phyloP scores from a whole-genome alignment of 2,797 vertebrate species.

The Tympanoctomys barrerae region DNA sequence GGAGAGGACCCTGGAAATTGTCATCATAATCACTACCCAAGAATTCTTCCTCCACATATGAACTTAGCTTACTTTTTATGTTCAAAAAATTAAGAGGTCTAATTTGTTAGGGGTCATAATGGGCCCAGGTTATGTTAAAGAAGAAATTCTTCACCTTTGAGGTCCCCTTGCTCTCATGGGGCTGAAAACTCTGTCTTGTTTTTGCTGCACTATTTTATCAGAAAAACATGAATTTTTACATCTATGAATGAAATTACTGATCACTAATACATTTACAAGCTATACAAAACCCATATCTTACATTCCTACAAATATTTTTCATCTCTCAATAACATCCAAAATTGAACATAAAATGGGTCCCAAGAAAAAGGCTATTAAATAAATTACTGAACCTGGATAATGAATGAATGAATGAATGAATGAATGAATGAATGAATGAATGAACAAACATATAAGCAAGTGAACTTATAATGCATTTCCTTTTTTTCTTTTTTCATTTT shows the following conservation, averaged over 20 bases:
- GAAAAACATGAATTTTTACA: neutral
- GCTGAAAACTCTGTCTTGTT: neutral
- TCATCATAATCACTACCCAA: neutral
- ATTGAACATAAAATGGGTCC: neutral
- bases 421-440: too few relatives aligned
- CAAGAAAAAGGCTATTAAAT: neutral
- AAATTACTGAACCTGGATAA: neutral
- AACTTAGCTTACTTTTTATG: neutral
- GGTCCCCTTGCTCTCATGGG: neutral
- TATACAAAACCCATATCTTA: neutral
- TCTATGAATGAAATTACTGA: neutral
- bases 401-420: neutral
- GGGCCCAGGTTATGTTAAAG: neutral
- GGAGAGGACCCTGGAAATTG: neutral
- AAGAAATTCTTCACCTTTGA: neutral
- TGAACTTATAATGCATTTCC: neutral
- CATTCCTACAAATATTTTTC: neutral
- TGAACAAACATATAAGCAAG: neutral
- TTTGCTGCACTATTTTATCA: conserved; percentile 18
- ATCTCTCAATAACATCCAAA: neutral
- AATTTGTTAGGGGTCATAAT: neutral
- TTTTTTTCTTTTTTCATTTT: too few relatives aligned
- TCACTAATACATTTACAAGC: neutral
- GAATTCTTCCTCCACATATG: neutral
- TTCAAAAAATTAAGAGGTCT: neutral